phyloP scores from a whole-genome alignment of 2,888 invertebrate species.

The Chrysolina haemoptera region DNA sequence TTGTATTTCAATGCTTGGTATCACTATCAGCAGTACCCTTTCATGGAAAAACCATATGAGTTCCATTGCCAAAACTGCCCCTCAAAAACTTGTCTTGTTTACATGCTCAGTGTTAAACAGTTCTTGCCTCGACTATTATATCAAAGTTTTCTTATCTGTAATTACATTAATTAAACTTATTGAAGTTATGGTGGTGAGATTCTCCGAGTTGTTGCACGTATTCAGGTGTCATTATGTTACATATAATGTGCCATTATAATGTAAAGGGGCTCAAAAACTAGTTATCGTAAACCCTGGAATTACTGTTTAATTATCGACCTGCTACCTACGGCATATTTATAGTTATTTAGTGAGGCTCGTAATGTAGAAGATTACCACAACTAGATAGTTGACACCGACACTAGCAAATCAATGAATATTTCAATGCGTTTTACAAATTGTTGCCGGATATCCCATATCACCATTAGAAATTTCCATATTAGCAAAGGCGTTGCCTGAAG shows the following conservation, averaged over 20 bases:
- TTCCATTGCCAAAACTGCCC: too few relatives aligned
- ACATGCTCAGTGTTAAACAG: background rate
- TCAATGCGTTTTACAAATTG: conserved; percentile 17
- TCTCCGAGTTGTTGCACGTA: conserved; percentile 1
- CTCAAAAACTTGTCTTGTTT: too few relatives aligned
- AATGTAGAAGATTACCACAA: conserved; percentile 12
- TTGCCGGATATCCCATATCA: conserved; percentile 19
- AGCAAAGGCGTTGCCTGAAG: conserved; percentile 9
- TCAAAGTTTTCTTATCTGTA: background rate
- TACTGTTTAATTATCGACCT: conserved; percentile 10
- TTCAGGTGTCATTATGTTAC: conserved; percentile 8
- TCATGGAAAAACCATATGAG: too few relatives aligned
- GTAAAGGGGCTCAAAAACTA: conserved; percentile 1
- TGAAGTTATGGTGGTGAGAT: background rate
- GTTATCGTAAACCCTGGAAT: conserved; percentile 19
- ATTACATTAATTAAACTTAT: background rate
- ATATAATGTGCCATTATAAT: conserved; percentile 1
- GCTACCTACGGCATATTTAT: conserved; percentile 3
- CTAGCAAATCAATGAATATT: conserved; percentile 16
- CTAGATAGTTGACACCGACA: conserved; percentile 8
- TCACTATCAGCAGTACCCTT: too few relatives aligned
- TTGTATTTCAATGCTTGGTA: too few relatives aligned
- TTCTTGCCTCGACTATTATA: background rate
- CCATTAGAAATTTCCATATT: conserved; percentile 21
- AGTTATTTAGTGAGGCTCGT: conserved; percentile 5